Conservation (phyloP, 2,113 vertebrate genomes). For the Lucifuga dentata region DNA sequence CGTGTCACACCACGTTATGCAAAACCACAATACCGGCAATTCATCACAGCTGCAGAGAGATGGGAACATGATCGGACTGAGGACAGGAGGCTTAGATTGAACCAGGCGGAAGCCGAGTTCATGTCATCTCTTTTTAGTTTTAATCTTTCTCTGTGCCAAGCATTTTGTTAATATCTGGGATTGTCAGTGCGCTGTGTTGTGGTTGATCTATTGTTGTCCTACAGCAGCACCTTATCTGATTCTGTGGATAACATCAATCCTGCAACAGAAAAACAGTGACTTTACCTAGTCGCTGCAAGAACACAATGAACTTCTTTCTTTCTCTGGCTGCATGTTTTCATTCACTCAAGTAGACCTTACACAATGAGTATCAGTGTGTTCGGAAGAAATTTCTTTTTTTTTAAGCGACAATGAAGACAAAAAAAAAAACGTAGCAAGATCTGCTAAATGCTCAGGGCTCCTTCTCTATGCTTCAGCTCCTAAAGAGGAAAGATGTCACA, state of each 20-base stretch:
- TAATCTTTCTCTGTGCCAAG: background rate
- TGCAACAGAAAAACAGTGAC: background rate
- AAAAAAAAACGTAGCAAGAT: background rate
- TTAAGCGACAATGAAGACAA: background rate
- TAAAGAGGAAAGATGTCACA: slow-evolving; percentile 31
- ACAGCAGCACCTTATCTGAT: background rate
- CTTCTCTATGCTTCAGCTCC: background rate
- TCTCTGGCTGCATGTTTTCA: background rate
- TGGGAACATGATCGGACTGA: slow-evolving; percentile 44
- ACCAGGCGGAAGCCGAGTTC: slow-evolving; percentile 12
- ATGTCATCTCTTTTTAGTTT: slow-evolving; percentile 28
- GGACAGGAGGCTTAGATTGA: slow-evolving; percentile 50
- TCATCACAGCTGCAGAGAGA: slow-evolving; percentile 36
- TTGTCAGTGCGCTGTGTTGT: slow-evolving; percentile 25
- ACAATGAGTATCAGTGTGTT: background rate
- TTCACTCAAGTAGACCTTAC: background rate
- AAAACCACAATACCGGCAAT: slow-evolving; percentile 47
- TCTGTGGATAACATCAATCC: background rate
- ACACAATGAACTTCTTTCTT: background rate
- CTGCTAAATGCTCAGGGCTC: background rate
- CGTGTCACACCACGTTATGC: slow-evolving; percentile 43
- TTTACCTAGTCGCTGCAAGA: background rate
- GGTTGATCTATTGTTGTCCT: slow-evolving; percentile 12
- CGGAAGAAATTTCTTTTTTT: background rate
- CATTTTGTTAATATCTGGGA: slow-evolving; percentile 27